These are phyloP conservation scores for Dasysyrphus tricinctus DNA, from an alignment of 2,888 invertebrate genomes.

Conservation along the genomic window DNA sequence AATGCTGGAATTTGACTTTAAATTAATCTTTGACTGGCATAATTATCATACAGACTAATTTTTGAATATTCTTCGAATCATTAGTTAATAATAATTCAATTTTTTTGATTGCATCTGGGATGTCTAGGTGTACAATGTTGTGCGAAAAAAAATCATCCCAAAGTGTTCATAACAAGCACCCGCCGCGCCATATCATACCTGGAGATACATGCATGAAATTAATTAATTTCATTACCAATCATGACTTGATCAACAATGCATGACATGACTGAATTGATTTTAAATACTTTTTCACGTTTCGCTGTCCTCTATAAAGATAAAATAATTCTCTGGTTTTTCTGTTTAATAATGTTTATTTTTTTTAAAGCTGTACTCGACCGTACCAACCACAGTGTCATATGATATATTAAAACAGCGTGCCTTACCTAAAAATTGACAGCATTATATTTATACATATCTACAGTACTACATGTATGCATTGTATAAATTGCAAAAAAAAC, in stretches of 20 bases:
- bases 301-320: background rate
- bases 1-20: no score
- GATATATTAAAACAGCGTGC: background rate
- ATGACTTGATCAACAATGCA: conserved; percentile 66
- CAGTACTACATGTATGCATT: background rate
- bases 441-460: no score
- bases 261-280: conserved; percentile 67
- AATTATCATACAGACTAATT: no score
- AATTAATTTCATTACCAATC: conserved; percentile 68
- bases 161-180: conserved; percentile 35
- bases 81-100: background rate
- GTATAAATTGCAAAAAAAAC: conserved; percentile 7
- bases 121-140: background rate
- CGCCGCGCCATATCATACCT: no score
- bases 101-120: no score
- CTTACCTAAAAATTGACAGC: background rate
- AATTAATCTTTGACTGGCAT: no score
- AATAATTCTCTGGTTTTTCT: background rate
- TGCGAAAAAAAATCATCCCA: background rate
- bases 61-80: background rate
- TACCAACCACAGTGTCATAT: conserved; percentile 38
- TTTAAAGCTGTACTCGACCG: conserved; percentile 17
- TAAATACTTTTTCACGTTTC: conserved; percentile 43
- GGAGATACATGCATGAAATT: conserved; percentile 62
- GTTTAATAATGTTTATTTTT: background rate